Evolutionary conservation across 2,888 invertebrate genomes (phyloP).

Genomic region (Cataglyphis altisquamis): DNA sequence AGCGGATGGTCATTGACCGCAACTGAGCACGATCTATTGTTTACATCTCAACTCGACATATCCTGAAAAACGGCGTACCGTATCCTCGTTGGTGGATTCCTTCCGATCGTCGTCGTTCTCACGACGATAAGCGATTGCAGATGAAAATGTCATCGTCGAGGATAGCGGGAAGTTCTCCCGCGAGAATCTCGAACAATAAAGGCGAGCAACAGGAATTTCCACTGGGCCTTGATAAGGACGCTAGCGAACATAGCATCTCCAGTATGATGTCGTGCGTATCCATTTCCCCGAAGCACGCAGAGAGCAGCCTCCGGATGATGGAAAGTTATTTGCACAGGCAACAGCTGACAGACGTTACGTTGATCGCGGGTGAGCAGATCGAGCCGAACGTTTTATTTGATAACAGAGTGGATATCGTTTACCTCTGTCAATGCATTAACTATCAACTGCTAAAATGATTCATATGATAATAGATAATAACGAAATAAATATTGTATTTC

Average conservation of each 20-base stretch:
- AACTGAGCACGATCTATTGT: conserved; percentile 64
- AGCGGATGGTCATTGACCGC: conserved; percentile 70
- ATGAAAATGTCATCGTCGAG: conserved; percentile 64
- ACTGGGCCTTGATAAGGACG: conserved; percentile 78
- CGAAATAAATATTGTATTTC: background rate
- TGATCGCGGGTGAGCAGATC: conserved; percentile 90
- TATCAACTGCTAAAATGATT: background rate
- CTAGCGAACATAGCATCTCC: conserved; percentile 83
- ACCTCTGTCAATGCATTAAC: background rate
- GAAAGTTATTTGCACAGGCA: conserved; percentile 93
- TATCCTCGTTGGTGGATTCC: background rate
- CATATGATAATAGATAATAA: background rate
- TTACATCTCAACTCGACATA: conserved; percentile 62
- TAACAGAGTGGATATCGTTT: background rate
- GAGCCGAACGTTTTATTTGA: conserved; percentile 5
- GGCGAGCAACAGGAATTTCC: conserved; percentile 73
- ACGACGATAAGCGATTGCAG: conserved; percentile 1
- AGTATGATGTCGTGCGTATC: conserved; percentile 80
- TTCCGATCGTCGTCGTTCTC: background rate
- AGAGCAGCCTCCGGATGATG: conserved; percentile 93
- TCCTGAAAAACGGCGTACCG: conserved; percentile 47
- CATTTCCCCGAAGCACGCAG: conserved; percentile 92
- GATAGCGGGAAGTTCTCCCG: conserved; percentile 47
- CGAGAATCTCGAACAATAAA: conserved; percentile 68
- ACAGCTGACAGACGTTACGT: conserved; percentile 95